These are phyloP conservation scores for Asarcornis scutulata DNA, from an alignment of 2,113 vertebrate species.

Conservation along the genomic window DNA sequence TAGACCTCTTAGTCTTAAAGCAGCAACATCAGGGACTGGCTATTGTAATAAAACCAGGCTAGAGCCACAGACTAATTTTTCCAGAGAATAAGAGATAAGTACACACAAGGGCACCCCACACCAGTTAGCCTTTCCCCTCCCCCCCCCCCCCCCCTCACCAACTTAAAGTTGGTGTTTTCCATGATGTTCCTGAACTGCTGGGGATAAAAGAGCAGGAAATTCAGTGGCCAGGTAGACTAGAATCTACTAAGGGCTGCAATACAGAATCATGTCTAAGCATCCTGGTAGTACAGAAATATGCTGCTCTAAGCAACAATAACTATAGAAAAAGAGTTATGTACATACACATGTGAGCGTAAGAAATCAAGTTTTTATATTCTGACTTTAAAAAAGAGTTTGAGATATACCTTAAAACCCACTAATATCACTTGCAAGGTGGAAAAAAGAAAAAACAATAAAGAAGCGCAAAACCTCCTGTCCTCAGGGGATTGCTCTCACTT, in stretches of 20 bases:
- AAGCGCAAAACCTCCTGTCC: not conserved
- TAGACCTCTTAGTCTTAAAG: slow-evolving; percentile 29
- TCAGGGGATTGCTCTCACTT: not conserved
- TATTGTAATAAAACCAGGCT: not conserved
- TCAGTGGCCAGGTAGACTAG: not conserved
- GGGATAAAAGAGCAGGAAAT: not conserved
- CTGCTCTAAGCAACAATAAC: not conserved
- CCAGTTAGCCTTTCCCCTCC: not conserved
- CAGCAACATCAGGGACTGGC: not conserved
- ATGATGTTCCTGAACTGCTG: not conserved
- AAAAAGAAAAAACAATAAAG: not conserved
- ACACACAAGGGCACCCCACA: not conserved
- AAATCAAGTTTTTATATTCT: not conserved
- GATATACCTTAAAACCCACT: not conserved
- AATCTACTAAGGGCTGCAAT: not conserved
- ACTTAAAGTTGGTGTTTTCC: not conserved
- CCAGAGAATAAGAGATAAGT: not conserved
- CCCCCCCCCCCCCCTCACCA: not conserved
- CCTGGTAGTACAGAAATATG: not conserved
- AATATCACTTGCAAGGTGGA: not conserved
- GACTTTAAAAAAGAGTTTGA: not conserved
- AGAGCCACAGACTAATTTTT: not conserved
- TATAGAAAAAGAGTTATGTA: not conserved
- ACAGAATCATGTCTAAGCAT: not conserved
- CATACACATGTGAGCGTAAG: too few species aligned